These are phyloP conservation scores for Pseudomugil tenellus DNA, from an alignment of 2,797 vertebrate genomes.

Conservation along the genomic window DNA sequence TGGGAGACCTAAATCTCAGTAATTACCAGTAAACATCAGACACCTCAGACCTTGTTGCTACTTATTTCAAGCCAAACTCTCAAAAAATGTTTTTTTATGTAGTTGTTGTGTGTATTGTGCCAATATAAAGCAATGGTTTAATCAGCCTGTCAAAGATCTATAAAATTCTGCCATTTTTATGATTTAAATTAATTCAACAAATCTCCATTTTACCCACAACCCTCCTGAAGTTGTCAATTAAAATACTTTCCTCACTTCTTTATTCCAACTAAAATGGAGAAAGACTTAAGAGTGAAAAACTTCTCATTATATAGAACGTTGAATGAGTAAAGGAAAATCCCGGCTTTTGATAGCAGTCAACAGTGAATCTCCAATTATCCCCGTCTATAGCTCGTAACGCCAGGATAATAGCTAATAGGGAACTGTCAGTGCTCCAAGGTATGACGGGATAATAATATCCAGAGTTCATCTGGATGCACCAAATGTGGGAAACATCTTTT, in stretches of 20 bases:
- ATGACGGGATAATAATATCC: constrained; percentile 66
- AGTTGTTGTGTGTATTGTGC: constrained; percentile 10
- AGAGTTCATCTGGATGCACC: constrained; percentile 44
- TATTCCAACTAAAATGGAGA: constrained; percentile 22
- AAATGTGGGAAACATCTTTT: constrained; percentile 38
- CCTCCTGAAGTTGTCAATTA: constrained; percentile 7
- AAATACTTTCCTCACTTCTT: constrained; percentile 18
- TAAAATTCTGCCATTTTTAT: constrained; percentile 4
- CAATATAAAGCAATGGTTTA: neutral
- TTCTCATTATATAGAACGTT: constrained; percentile 62
- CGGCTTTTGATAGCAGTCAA: constrained; percentile 55
- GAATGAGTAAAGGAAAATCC: constrained; percentile 49
- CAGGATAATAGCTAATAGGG: constrained; percentile 64
- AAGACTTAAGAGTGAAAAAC: constrained; percentile 21
- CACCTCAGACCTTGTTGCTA: constrained; percentile 20
- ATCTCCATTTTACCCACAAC: constrained; percentile 1
- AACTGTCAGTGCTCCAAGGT: constrained; percentile 57
- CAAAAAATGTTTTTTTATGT: constrained; percentile 17
- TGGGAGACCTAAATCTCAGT: constrained; percentile 52
- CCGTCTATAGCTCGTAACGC: constrained; percentile 60
- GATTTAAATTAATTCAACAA: constrained; percentile 5
- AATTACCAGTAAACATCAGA: constrained; percentile 63
- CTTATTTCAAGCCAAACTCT: constrained; percentile 16
- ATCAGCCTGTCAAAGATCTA: neutral
- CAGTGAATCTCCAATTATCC: constrained; percentile 74